Conservation (phyloP, 2,888 invertebrate species). For the Trissoscelio sp. region DNA sequence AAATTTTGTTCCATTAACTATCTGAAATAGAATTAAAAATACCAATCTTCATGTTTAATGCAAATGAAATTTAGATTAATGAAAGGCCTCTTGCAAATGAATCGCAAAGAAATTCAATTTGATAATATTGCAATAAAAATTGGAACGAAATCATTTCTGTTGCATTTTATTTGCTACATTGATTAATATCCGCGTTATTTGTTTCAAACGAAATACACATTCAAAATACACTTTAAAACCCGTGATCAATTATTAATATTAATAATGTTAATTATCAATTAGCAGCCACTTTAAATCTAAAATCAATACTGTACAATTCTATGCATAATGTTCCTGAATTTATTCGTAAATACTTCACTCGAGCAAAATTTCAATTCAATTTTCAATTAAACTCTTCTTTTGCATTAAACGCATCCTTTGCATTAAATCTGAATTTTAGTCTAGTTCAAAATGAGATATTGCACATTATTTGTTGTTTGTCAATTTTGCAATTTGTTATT, state of each 20-base stretch:
- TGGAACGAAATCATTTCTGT: too few relatives aligned
- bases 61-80: too few relatives aligned
- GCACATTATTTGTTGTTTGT: background rate
- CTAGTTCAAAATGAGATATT: background rate
- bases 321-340: conserved; percentile 1
- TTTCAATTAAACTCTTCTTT: conserved; percentile 16
- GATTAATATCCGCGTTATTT: conserved; percentile 5
- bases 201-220: background rate
- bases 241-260: conserved; percentile 28
- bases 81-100: too few relatives aligned
- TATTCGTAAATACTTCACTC: conserved; percentile 18
- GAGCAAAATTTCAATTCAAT: conserved; percentile 23
- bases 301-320: conserved; percentile 38
- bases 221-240: conserved; percentile 23
- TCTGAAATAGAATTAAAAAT: too few relatives aligned
- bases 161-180: background rate
- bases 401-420: too few relatives aligned
- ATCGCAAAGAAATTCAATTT: too few relatives aligned
- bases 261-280: conserved; percentile 45
- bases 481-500: too few relatives aligned
- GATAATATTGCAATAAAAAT: too few relatives aligned
- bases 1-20: too few relatives aligned
- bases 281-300: conserved; percentile 22
- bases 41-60: too few relatives aligned
- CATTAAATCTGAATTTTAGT: too few relatives aligned